Conservation (phyloP, 2,113 vertebrate species). For the Equus przewalskii region DNA sequence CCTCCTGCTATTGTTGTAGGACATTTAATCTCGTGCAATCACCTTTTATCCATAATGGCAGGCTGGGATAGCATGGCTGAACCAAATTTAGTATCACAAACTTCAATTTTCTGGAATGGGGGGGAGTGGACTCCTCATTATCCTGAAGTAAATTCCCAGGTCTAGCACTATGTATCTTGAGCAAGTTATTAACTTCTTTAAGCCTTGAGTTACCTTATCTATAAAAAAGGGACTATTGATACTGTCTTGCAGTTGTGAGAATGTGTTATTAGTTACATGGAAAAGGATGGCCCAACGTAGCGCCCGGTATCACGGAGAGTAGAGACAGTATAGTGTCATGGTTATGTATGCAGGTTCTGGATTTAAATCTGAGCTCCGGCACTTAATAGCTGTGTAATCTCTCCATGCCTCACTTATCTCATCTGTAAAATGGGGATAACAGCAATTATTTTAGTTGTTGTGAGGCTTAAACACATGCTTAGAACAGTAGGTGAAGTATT, state of each 20-base stretch:
- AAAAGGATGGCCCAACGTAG: not conserved
- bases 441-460: not conserved
- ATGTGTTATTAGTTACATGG: not conserved
- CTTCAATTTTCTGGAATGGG: not conserved
- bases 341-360: not conserved
- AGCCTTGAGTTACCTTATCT: not conserved
- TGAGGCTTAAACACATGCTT: conserved; percentile 36
- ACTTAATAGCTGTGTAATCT: not conserved
- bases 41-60: not conserved
- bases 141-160: conserved; percentile 12
- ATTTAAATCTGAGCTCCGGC: not conserved
- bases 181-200: not conserved
- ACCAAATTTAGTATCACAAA: not conserved
- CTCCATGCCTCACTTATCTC: not conserved
- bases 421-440: not conserved
- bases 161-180: not conserved
- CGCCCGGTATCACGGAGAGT: not conserved
- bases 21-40: not conserved
- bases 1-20: not conserved
- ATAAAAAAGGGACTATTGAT: not conserved
- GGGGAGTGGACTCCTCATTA: not conserved
- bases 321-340: not conserved
- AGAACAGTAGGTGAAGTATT: not conserved
- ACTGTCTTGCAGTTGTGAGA: not conserved
- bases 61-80: not conserved